Percentiles rank a stretch among this genome's conserved stretches.
These are phyloP conservation scores for Trissoscelio sp. DNA, from an alignment of 2,888 invertebrate species.

Conservation along the genomic window DNA sequence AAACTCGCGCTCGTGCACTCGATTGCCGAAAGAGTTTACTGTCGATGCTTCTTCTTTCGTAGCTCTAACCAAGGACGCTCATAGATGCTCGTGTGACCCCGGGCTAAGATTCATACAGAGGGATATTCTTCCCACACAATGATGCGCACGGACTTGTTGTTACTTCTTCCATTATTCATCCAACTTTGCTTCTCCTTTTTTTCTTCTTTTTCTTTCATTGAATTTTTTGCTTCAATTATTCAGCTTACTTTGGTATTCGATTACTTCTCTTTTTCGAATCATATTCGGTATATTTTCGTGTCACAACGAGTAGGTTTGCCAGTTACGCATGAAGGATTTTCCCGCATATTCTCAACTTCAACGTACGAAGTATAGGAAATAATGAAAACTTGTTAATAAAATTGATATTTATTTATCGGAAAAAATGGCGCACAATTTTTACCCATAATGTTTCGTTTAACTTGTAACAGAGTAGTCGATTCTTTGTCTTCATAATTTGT, in stretches of 20 bases:
- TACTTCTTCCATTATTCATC: conserved; percentile 65
- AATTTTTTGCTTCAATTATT: conserved; percentile 60
- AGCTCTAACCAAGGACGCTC: conserved; percentile 61
- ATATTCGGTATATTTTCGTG: conserved; percentile 21
- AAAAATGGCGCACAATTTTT: conserved; percentile 16
- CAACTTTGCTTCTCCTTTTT: conserved; percentile 46
- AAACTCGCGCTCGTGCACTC: conserved; percentile 61
- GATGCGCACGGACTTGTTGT: conserved; percentile 57
- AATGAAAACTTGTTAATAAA: conserved; percentile 30
- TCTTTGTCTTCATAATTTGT: conserved; percentile 59
- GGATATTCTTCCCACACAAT: conserved; percentile 59
- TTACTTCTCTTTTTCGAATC: conserved; percentile 33
- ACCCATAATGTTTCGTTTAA: conserved; percentile 30
- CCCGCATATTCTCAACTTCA: not conserved
- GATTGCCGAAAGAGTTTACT: conserved; percentile 66
- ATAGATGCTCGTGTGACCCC: conserved; percentile 58
- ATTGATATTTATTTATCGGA: conserved; percentile 36
- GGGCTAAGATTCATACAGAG: conserved; percentile 60
- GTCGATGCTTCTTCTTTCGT: conserved; percentile 59
- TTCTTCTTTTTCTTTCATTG: conserved; percentile 35
- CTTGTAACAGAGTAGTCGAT: conserved; percentile 6
- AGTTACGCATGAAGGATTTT: conserved; percentile 3
- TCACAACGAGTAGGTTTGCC: conserved; percentile 17
- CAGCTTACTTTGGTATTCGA: conserved; percentile 46
- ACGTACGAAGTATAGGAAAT: not conserved